phyloP scores from a whole-genome alignment of 1,140 invertebrate genomes.

The Penaeus chinensis region DNA sequence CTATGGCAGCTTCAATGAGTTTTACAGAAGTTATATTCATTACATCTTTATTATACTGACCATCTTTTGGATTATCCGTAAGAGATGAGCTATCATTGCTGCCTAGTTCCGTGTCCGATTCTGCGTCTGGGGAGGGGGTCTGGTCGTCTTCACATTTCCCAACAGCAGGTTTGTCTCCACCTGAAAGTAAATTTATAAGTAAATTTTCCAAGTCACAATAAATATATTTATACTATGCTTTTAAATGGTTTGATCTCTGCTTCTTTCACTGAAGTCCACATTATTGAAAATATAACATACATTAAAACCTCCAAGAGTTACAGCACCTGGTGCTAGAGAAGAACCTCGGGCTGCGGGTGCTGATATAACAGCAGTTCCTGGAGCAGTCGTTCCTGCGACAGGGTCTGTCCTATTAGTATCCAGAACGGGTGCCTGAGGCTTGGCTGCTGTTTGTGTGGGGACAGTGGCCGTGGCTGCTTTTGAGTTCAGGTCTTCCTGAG shows the following conservation, averaged over 20 bases:
- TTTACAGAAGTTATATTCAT: neutral
- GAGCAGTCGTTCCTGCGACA: constrained; percentile 10
- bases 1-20: neutral
- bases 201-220: no score
- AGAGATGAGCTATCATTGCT: constrained; percentile 23
- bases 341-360: constrained; percentile 23
- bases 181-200: neutral
- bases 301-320: no score
- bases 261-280: no score
- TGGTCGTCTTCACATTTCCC: constrained; percentile 47
- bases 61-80: constrained; percentile 29
- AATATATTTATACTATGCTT: no score
- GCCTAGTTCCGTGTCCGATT: constrained; percentile 46
- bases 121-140: constrained; percentile 37
- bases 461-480: constrained; percentile 34
- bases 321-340: constrained; percentile 9
- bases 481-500: constrained; percentile 22
- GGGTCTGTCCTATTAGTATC: constrained; percentile 30
- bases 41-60: constrained; percentile 11
- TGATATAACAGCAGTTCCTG: constrained; percentile 27
- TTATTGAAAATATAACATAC: no score
- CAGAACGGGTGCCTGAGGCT: constrained; percentile 17
- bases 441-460: neutral
- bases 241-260: no score
- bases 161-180: neutral